A percentile compares a stretch with the other conserved stretches of the same genome.
These are phyloP conservation scores for Anoplolepis gracilipes DNA, from an alignment of 1,140 invertebrate genomes.

Conservation along the genomic window DNA sequence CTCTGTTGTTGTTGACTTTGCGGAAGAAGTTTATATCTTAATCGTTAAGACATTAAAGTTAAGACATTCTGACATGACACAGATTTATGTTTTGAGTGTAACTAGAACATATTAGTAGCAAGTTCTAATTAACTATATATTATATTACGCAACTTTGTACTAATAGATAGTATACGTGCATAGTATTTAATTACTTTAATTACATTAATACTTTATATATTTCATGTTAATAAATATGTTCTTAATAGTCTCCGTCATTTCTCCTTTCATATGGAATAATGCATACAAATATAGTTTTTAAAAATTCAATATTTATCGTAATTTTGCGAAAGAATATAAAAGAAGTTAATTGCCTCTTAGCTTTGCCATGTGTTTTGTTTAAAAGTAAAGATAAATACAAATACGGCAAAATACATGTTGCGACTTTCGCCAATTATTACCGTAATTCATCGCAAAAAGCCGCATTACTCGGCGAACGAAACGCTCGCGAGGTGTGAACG, in stretches of 20 bases:
- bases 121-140: constrained; percentile 28
- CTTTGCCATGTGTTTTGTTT: not conserved
- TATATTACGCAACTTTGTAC: not conserved
- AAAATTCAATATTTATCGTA: not conserved
- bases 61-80: constrained; percentile 18
- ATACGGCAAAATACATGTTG: not conserved
- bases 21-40: constrained; percentile 55
- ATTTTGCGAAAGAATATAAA: not conserved
- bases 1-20: constrained; percentile 49
- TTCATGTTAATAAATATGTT: not conserved
- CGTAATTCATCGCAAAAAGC: not conserved
- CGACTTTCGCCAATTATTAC: not conserved
- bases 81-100: constrained; percentile 33
- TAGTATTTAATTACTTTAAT: not conserved
- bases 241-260: not conserved
- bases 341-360: not conserved
- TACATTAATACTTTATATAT: not conserved
- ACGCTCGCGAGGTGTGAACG: not conserved
- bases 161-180: not conserved
- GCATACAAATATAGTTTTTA: not conserved
- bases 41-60: constrained; percentile 51
- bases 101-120: not conserved
- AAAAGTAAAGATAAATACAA: not conserved
- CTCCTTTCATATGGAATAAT: not conserved
- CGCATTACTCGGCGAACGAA: not conserved